Conservation (phyloP, 64 coral and sea anemone genomes). For the Pachyseris speciosa region DNA sequence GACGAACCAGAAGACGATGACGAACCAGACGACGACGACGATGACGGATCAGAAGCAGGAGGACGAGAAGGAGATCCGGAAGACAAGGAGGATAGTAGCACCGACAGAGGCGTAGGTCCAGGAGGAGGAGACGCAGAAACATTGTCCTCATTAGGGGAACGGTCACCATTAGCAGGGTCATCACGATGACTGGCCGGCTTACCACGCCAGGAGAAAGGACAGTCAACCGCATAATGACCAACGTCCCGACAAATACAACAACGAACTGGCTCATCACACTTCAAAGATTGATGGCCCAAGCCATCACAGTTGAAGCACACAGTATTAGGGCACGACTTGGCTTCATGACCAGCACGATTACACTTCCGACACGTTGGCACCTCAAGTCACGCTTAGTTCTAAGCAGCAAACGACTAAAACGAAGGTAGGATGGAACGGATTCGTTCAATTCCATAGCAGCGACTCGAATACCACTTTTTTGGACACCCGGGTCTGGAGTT, state of each 20-base stretch:
- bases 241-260: neutral
- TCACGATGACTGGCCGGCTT: too few species aligned
- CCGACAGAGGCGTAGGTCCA: too few species aligned
- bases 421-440: neutral
- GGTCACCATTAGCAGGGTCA: too few species aligned
- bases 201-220: neutral
- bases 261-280: neutral
- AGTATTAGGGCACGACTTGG: neutral
- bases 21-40: too few species aligned
- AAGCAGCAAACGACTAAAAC: neutral
- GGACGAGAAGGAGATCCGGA: too few species aligned
- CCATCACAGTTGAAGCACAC: neutral
- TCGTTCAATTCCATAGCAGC: neutral
- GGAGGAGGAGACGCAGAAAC: too few species aligned
- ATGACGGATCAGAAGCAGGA: too few species aligned
- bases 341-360: neutral
- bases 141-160: too few species aligned
- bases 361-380: neutral
- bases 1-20: too few species aligned
- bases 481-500: neutral
- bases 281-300: neutral
- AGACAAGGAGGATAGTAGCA: too few species aligned
- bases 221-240: neutral
- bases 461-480: neutral
- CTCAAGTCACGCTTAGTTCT: neutral